Evolutionary conservation across 1,140 invertebrate species (phyloP), one percentile per base, ranked within the genome.

Genomic region (Drosophila ohnishii): DNA sequence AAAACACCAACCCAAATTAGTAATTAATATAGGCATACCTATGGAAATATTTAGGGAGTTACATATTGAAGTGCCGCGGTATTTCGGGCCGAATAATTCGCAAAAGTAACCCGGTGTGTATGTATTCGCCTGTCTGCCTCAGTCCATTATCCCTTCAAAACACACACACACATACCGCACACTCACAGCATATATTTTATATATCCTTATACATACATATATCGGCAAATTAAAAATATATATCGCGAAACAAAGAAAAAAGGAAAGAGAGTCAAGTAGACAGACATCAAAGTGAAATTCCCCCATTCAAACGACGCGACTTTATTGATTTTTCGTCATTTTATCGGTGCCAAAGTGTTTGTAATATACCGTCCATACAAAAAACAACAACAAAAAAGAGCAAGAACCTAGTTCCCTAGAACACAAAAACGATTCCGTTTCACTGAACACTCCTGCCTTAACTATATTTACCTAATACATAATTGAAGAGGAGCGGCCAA

Each of bases 391-490:
- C 37, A 63, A 40, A 56, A 42, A 60, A 37, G 28, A 45, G 28
- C 39, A 53, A 59, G 62, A 75, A 75, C 72, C 73, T 67, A 75
- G 73, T 75, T 75, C 71, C 75, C 34, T 37, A 55, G 78, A 76
- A 60, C 53, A 59, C 35, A 56, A 56, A 32, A 84, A 85, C 82
- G 73, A 87, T 79, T 86, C 83, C 83, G 72, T 86, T 86, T 87
- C 71, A 83, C 64, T 83, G 72, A 85, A 76, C 83, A 87, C 58
- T 85, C 80, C 80, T 56, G 83, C 83, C 83, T 79, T 86, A 85
- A 80, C 66, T 60, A 67, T 57, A 75, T 74, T 75, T 75, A 75
- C 42, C 72, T 56, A 57, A 75, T 74, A 75, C 59, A 64, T 75
- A 64, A 75, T 57, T 74, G 51, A 75, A 42, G 22, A 66, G 72